Conservation (phyloP, 1,140 invertebrate species). For the Hermatobates lingyangjiaoensis region DNA sequence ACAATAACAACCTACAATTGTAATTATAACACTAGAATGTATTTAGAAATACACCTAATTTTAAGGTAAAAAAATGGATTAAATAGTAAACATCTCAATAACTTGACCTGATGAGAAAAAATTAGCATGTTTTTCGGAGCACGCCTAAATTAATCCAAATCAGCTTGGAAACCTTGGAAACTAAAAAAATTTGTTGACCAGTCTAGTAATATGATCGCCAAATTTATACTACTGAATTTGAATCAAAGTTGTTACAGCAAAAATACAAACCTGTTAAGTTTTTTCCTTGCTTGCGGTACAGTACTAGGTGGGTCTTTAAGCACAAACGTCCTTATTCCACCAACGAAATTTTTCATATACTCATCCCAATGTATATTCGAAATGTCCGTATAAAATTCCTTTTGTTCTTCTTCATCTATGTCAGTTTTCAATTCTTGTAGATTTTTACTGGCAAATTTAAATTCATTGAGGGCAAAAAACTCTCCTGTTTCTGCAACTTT, state of each 20-base stretch:
- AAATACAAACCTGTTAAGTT: conserved; percentile 34
- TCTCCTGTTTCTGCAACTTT: conserved; percentile 56
- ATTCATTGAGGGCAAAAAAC: conserved; percentile 75
- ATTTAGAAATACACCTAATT: too few relatives aligned
- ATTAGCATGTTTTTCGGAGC: too few relatives aligned
- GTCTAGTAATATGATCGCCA: not conserved
- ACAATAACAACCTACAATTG: too few relatives aligned
- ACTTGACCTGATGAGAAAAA: too few relatives aligned
- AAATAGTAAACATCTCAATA: too few relatives aligned
- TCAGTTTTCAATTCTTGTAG: conserved; percentile 40
- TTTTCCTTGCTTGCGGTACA: conserved; percentile 37
- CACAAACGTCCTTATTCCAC: conserved; percentile 58
- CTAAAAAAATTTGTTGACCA: too few relatives aligned
- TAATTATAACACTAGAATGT: too few relatives aligned
- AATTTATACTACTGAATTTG: not conserved
- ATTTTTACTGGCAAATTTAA: conserved; percentile 62
- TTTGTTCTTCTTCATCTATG: conserved; percentile 36
- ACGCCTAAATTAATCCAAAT: too few relatives aligned
- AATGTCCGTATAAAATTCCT: conserved; percentile 38
- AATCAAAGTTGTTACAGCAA: not conserved
- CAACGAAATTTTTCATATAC: conserved; percentile 51
- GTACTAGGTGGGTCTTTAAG: conserved; percentile 51
- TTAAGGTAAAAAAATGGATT: too few relatives aligned
- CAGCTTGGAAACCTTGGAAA: too few relatives aligned
- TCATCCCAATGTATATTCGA: conserved; percentile 38